Percentiles rank a stretch among this genome's conserved stretches.
These are phyloP conservation scores for Latrodectus geometricus DNA, from an alignment of 1,140 invertebrate genomes.

Conservation along the genomic window DNA sequence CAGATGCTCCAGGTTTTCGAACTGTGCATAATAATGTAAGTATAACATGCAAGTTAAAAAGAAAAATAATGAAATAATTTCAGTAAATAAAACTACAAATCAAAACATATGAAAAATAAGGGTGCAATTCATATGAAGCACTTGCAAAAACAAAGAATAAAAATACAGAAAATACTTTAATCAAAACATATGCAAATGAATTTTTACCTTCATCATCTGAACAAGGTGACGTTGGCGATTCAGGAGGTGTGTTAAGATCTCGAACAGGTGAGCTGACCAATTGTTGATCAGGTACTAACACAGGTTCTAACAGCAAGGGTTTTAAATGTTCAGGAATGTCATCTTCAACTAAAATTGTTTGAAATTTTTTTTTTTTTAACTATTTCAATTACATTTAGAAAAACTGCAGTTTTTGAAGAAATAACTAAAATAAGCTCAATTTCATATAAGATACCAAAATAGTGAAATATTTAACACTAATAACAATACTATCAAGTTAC, in stretches of 20 bases:
- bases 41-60: conserved; percentile 11
- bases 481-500: too few species aligned
- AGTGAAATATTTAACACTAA: too few species aligned
- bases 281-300: conserved; percentile 51
- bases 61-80: not conserved
- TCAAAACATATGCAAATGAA: conserved; percentile 6
- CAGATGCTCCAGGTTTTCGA: conserved; percentile 42
- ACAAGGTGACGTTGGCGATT: conserved; percentile 65
- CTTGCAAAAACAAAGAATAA: conserved; percentile 1
- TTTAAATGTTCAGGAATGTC: conserved; percentile 65
- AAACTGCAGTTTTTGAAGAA: not conserved
- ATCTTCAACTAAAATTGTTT: conserved; percentile 59
- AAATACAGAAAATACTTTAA: conserved; percentile 9
- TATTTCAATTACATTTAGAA: not conserved
- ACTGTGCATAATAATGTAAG: conserved; percentile 23
- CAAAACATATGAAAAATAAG: conserved; percentile 7
- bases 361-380: not conserved
- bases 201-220: conserved; percentile 66
- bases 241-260: conserved; percentile 61
- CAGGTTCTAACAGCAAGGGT: conserved; percentile 65
- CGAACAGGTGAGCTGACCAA: conserved; percentile 42
- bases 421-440: not conserved
- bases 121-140: not conserved
- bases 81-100: conserved; percentile 9
- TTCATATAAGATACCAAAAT: too few species aligned